Evolutionary conservation across 2,888 invertebrate species (phyloP), one percentile per base, ranked within the genome.

Genomic region (Drosophila fulvimacula): DNA sequence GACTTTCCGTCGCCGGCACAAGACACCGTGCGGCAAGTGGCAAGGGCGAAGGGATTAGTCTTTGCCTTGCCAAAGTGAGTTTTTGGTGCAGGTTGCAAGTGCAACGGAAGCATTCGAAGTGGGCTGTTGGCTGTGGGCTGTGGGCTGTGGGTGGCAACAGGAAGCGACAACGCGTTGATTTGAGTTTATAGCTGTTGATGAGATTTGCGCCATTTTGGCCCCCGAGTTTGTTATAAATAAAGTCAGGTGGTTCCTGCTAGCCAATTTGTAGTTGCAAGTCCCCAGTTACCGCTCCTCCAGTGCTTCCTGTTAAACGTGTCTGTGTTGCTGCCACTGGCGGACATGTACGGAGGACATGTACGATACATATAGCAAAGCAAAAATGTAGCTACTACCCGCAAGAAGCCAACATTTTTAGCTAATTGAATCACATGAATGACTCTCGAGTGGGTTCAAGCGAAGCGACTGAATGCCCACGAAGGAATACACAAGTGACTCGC

Each of bases 131-230:
- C 0, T 1, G 21, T 1, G 21, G 0, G 13, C 1, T 1, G 19
- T 0, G 13, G 7, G 19, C 6, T 30, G 11, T 5, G 57, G 68
- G 52, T 6, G 7, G 5, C 52, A 64, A 67, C 68, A 67, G 69
- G 81, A 82, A 76, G 83, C 68, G 53, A 69, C 44, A 67, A 52
- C 52, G 48, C 48, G 67, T 69, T 73, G 74, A 86, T 82, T 79
- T 64, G 74, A 72, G 74, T 79, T 70, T 74, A 72, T 66, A 70
- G 72, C 71, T 74, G 70, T 69, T 86, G 81, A 81, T 86, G 79
- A 74, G 81, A 81, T 79, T 81, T 78, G 66, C 64, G 64, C 79
- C 53, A 66, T 64, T 62, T 62, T 72, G 69, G 48, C 48, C 64
- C 68, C 78, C 39, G 65, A 70, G 65, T 72, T 81, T 61, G 63